Base-by-base conservation (phyloP, 2,888 invertebrate species). In the Mesoligia furuncula region DNA sequence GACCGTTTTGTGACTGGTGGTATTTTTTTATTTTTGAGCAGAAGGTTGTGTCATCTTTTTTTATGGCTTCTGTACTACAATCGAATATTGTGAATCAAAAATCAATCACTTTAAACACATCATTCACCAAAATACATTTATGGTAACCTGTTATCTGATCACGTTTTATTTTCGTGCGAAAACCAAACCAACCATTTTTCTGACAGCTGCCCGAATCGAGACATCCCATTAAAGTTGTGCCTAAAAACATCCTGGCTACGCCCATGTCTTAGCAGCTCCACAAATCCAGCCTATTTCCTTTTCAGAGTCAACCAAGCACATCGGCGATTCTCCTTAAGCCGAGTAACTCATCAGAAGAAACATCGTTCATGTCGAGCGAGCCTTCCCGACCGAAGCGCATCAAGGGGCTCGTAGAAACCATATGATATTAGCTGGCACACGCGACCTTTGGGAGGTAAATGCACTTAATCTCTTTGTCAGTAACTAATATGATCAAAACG, bases 331-430 rank as follows among this genome's bases (percentile, higher is more conserved):
- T 90, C 1, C 91, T 87, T 70, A 94, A 94, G 85, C 82, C 90
- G 5, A 90, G 85, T 61, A 89, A 84, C 54, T 93, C 94, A n/a
- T 98, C 98, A 0, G 98, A 98, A 92, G 98, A 98, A 90, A 98
- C 98, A 0, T 98, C 98, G 0, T 98, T 98, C 91, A 98, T 98
- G 81, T 98, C 98, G 3, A 93, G 94, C 45, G 97, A 97, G 73
- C 95, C 95, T 80, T 95, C 97, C 83, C 96, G 97, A 76, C 91
- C 93, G n/a, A 97, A 97, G 85, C 95, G 97, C 67, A 75, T 79
- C 36, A 97, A 97, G 87, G 97, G 97, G 9, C 95, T 97, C 84
- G 97, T 97, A 27, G 97, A 97, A 90, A 97, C 97, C 79, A 97
- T 97, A 90, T 97, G 97, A 97, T 97, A 95, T 94, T 95, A 94